Base-by-base conservation (phyloP, 2,888 invertebrate genomes). In the Pyrocoelia pectoralis region DNA sequence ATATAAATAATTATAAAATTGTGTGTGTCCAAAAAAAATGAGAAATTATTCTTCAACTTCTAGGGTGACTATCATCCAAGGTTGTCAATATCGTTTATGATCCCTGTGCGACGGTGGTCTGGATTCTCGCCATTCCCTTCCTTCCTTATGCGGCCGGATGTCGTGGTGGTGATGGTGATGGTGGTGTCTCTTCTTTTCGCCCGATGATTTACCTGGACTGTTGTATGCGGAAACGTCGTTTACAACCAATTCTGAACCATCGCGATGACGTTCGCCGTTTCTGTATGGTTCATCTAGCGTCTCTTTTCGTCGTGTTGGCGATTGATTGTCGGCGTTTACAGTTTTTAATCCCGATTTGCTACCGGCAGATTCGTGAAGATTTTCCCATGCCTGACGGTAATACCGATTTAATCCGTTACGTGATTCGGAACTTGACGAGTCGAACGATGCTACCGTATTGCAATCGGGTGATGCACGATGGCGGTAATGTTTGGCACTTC, bases 361-460 rank as follows among this genome's bases (percentile, higher is more conserved):
- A 1, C 88, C 88, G 2, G 92, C 88, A 2, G 92, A 89, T 79
- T 94, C 93, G 79, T 94, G 93, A 1, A 96, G 85, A 79, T 95
- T 94, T 79, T 95, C 95, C 96, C 96, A 96, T 1, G 95, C 95
- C 80, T 94, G 92, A 19, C 94, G 87, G 82, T 95, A 95, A 82
- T 93, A 95, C 62, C 94, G 87, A 79, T 94, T 95, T 66, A 96
- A 84, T 13, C 87, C 87, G 74, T 89, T 88, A 53, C 93, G 87
- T 6, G 93, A 93, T 76, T 94, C 94, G 0, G 93, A 93, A 53
- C 93, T 92, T 53, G 94, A 93, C 54, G 94, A 94, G 79, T 93
- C 94, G 78, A 94, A 91, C 13, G 95, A 94, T 53, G 93, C 94
- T 62, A 94, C 94, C 28, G 95, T 95, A 82, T 94, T 93, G 83